Evolutionary conservation across 2,113 vertebrate genomes (phyloP).

Genomic region (Sapayoa aenigma): DNA sequence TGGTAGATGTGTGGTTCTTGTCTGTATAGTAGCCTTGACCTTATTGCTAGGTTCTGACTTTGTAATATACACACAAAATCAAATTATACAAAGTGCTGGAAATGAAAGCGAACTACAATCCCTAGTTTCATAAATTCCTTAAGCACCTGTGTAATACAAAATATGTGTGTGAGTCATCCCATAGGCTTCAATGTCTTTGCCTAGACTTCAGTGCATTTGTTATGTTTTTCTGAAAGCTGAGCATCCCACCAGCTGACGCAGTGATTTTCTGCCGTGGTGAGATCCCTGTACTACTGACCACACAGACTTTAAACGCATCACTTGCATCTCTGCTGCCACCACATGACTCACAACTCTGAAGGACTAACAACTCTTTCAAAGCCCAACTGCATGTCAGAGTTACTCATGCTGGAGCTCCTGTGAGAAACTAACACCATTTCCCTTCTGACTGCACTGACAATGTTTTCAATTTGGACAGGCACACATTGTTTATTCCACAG

Average conservation of each 20-base stretch:
- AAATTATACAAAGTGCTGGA: neutral
- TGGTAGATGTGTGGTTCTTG: neutral
- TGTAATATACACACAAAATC: neutral
- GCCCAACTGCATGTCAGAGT: accelerated
- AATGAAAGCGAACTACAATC: neutral
- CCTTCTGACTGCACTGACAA: neutral
- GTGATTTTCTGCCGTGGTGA: neutral
- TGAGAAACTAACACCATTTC: neutral
- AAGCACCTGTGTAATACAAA: neutral
- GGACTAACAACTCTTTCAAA: neutral
- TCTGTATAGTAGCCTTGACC: neutral
- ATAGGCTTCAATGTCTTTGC: neutral
- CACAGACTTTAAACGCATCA: neutral
- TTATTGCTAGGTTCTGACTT: neutral
- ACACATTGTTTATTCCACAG: accelerated
- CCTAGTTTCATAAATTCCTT: neutral
- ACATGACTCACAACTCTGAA: neutral
- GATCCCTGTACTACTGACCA: neutral
- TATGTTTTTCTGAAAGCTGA: neutral
- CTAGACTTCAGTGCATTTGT: neutral
- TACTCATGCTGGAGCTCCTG: neutral
- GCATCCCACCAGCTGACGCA: neutral
- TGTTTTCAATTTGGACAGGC: neutral
- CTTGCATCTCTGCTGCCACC: neutral
- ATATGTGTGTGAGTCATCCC: neutral